phyloP scores from a whole-genome alignment of 2,888 invertebrate genomes.

The Drosophila pullipes region DNA sequence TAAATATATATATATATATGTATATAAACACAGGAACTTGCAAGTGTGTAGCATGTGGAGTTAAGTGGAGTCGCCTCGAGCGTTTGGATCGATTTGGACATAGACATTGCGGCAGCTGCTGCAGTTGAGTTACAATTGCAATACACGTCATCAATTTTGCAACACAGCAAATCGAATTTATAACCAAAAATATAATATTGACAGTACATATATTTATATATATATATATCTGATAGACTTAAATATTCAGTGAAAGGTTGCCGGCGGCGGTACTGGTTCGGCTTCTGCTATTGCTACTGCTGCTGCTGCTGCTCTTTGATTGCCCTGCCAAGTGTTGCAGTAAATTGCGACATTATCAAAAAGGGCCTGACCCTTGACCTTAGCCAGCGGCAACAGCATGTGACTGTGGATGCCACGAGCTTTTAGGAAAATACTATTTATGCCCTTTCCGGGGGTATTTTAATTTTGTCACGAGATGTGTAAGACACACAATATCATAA shows the following conservation, averaged over 20 bases:
- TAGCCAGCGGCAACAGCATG: constrained; percentile 63
- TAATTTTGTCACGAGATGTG: constrained; percentile 7
- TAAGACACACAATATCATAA: background rate
- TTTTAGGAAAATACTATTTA: background rate
- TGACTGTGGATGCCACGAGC: constrained; percentile 43
- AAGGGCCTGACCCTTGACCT: constrained; percentile 75
- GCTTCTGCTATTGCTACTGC: background rate
- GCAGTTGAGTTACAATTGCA: constrained; percentile 36
- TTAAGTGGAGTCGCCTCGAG: constrained; percentile 66
- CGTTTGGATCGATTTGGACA: constrained; percentile 68
- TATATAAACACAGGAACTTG: background rate
- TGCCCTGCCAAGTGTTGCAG: constrained; percentile 75
- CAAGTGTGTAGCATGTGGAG: constrained; percentile 53
- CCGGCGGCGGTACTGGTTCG: constrained; percentile 28
- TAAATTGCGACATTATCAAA: constrained; percentile 69
- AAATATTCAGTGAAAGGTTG: constrained; percentile 14
- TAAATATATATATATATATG: constrained; percentile 5
- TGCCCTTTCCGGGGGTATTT: background rate
- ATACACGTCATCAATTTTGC: constrained; percentile 49
- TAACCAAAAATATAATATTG: constrained; percentile 42
- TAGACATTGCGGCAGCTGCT: constrained; percentile 79
- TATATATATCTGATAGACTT: background rate
- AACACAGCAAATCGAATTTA: constrained; percentile 55
- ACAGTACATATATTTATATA: constrained; percentile 13
- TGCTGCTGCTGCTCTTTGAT: constrained; percentile 29